Conservation (phyloP, 2,797 vertebrate genomes). For the Urophycis tenuis region DNA sequence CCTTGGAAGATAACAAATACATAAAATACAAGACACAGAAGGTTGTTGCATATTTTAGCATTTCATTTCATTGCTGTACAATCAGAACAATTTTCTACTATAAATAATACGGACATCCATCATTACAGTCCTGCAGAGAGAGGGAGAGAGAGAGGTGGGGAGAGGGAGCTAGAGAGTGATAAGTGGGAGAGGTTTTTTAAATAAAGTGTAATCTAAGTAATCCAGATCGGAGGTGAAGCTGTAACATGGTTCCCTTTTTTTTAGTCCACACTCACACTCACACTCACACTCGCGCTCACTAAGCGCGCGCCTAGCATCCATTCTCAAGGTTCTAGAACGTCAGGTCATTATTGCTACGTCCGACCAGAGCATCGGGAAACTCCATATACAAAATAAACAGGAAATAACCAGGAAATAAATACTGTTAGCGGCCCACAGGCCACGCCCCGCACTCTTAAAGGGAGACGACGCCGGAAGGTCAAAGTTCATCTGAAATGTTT, state of each 20-base stretch:
- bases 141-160: conserved; percentile 15
- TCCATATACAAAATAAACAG: neutral
- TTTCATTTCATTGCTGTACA: conserved; percentile 63
- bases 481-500: conserved; percentile 4
- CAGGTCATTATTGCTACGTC: neutral
- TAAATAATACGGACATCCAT: conserved; percentile 43
- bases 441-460: neutral
- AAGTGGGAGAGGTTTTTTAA: conserved; percentile 6
- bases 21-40: conserved; percentile 13
- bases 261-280: neutral
- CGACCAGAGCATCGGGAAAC: neutral
- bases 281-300: neutral
- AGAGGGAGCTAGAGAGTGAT: conserved; percentile 12
- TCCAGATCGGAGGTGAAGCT: conserved; percentile 1
- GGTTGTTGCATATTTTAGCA: conserved; percentile 47
- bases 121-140: conserved; percentile 12
- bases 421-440: neutral
- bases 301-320: neutral
- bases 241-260: neutral
- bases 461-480: neutral
- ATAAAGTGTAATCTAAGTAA: conserved; percentile 1
- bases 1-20: neutral
- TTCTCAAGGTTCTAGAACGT: neutral
- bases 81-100: conserved; percentile 51
- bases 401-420: neutral